These are phyloP conservation scores for Mastigias papua DNA, from an alignment of 30 jellyfish, hydroid and myxozoan genomes.

Conservation along the genomic window DNA sequence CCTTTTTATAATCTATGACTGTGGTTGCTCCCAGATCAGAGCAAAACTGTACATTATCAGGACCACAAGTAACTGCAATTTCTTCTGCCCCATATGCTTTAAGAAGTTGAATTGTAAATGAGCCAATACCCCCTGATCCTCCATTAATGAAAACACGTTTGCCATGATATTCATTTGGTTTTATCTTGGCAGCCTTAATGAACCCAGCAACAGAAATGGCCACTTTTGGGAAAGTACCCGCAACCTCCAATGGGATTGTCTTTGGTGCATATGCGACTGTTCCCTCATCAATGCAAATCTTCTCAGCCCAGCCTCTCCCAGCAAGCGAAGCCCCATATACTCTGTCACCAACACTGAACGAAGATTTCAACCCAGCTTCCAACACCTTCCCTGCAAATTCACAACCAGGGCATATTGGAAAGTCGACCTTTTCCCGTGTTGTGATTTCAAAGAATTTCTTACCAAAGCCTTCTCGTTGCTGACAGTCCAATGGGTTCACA, in stretches of 20 bases:
- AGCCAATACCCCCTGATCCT: slow-evolving; percentile 66
- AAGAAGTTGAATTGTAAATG: slow-evolving; percentile 51
- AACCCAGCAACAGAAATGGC: slow-evolving; percentile 57
- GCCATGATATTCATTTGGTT: slow-evolving; percentile 9
- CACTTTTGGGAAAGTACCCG: slow-evolving; percentile 69
- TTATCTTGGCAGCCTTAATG: slow-evolving; percentile 40
- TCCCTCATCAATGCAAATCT: slow-evolving; percentile 62
- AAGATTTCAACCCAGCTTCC: slow-evolving; percentile 30
- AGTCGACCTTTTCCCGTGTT: slow-evolving; percentile 31
- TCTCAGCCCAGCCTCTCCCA: slow-evolving; percentile 71
- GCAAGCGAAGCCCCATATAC: slow-evolving; percentile 55
- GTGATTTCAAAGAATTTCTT: slow-evolving; percentile 44
- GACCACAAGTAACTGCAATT: slow-evolving; percentile 63
- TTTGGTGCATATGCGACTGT: slow-evolving; percentile 58
- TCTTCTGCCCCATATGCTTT: slow-evolving; percentile 41
- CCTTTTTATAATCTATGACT: slow-evolving; percentile 40
- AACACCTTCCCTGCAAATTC: slow-evolving; percentile 57
- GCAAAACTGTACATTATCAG: slow-evolving; percentile 30
- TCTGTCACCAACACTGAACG: slow-evolving; percentile 57
- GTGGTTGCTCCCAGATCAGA: slow-evolving; percentile 58
- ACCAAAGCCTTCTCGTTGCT: slow-evolving; percentile 54
- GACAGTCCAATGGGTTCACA: slow-evolving; percentile 59
- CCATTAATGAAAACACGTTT: slow-evolving; percentile 61
- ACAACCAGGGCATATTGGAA: slow-evolving; percentile 71
- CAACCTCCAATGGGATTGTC: slow-evolving; percentile 42